Evolutionary conservation across 2,797 vertebrate genomes (phyloP), one percentile per base, ranked within the genome.

Genomic region (Enteromius argenteus): DNA sequence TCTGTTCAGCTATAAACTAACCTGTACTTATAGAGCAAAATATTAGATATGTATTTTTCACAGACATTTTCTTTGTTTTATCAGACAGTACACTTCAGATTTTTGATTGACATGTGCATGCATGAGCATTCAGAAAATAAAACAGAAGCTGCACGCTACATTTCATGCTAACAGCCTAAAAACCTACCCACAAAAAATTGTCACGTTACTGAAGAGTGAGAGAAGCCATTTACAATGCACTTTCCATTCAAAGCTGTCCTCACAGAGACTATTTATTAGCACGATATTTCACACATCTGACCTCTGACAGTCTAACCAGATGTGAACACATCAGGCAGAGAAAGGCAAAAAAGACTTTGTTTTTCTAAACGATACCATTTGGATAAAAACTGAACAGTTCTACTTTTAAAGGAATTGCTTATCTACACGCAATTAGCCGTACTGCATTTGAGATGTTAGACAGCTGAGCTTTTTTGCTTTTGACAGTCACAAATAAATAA

Each of bases 121-220:
- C 69, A 49, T 4, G 27, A 32, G 27, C 44, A 2, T 19, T 72
- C 10, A 3, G 46, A 21, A 51, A 51, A 51, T 21, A 49, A 46
- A 73, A 73, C 69, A 71, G 39, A 71, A 71, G 68, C 68, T 1
- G 68, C 37, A 23, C 68, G 6, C 68, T 42, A 14, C n/a, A 44
- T 27, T 71, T 46, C 42, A 14, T 17, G 17, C 27, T 14, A 42
- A 49, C 30, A 39, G n/a, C 56, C n/a, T 23, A 23, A 74, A 51
- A 53, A 53, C 42, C 30, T 30, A 51, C 9, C 44, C 30, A 35
- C 27, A 30, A 11, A 58, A 53, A 74, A 1, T 1, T 8, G 27
- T 49, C 71, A 51, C 71, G 19, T 46, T 30, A 53, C 17, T 75
- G 17, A n/a, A 32, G 23, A 30, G 30, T 2, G 73, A 56, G 72